phyloP scores from a whole-genome alignment of 2,888 invertebrate species.

The Hirtodrosophila alboralis region DNA sequence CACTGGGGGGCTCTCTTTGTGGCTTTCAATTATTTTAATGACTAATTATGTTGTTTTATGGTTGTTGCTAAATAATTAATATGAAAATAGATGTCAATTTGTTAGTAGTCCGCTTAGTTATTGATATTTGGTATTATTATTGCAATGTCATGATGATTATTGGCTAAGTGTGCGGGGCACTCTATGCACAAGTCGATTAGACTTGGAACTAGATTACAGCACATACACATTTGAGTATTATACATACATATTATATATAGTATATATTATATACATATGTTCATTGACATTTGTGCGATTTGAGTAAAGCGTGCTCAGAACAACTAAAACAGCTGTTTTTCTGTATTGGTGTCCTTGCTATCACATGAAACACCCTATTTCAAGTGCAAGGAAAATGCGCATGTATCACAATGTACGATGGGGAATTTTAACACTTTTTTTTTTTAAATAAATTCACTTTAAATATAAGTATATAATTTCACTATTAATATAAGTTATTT shows the following conservation, averaged over 20 bases:
- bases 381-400: not conserved
- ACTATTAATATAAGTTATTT: too few relatives aligned
- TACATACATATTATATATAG: too few relatives aligned
- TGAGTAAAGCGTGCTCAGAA: too few relatives aligned
- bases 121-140: not conserved
- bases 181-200: not conserved
- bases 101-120: slow-evolving; percentile 1
- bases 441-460: too few relatives aligned
- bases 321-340: not conserved
- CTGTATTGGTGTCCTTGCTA: not conserved
- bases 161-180: not conserved
- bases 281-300: not conserved
- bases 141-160: slow-evolving; percentile 23
- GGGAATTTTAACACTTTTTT: too few relatives aligned
- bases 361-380: slow-evolving; percentile 2
- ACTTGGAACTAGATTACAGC: slow-evolving; percentile 5
- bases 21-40: not conserved
- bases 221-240: not conserved
- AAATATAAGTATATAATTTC: too few relatives aligned
- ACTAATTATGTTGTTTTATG: not conserved
- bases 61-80: slow-evolving; percentile 8
- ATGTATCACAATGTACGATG: too few relatives aligned
- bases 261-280: not conserved
- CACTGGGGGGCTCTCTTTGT: not conserved
- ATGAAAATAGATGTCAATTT: slow-evolving; percentile 4